Evolutionary conservation across 2,113 vertebrate genomes (phyloP), one percentile per base, ranked within the genome.

Genomic region (Laterallus jamaicensis): DNA sequence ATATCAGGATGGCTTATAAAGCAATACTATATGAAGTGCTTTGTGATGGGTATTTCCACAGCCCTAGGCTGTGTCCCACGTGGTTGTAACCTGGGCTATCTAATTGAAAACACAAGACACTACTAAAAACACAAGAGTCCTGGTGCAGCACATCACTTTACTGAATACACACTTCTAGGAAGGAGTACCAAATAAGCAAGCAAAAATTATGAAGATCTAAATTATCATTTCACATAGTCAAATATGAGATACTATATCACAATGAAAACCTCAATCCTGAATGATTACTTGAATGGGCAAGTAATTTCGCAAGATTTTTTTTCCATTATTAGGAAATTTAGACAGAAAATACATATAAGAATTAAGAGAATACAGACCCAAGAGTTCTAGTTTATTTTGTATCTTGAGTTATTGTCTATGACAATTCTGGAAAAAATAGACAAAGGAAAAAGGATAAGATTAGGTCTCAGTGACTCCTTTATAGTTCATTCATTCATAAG

Each of bases 121-220:
- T 55, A 21, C 9, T 44, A 18, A 35, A 55, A 29, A 18, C 28
- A 84, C 31, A 10, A 10, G 28, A 56, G 10, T 50, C 17, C 12
- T 47, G 12, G 21, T 13, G 12, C 15, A 64, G n/a, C 20, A 32
- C 9, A 13, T 15, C 40, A 42, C 13, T 83, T 80, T 19, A 35
- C 6, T 1, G 1, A 80, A 15, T 21, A 35, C 5, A 73, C 1
- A 0, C 2, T 67, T 63, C 73, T 67, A 42, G 16, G 54, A 68
- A 80, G 10, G 10, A 90, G 49, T 16, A 28, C 1, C n/a, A 84
- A 83, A 55, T 12, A 81, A 67, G 5, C 1, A 5, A 85, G 49
- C 6, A 77, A 18, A 68, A 81, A 9, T 5, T 63, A 50, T 32
- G 3, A 64, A 59, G 21, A 37, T 7, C 39, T 73, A 59, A 22